Conservation (phyloP, 2,797 vertebrate species). For the Rhinophrynus dorsalis region DNA sequence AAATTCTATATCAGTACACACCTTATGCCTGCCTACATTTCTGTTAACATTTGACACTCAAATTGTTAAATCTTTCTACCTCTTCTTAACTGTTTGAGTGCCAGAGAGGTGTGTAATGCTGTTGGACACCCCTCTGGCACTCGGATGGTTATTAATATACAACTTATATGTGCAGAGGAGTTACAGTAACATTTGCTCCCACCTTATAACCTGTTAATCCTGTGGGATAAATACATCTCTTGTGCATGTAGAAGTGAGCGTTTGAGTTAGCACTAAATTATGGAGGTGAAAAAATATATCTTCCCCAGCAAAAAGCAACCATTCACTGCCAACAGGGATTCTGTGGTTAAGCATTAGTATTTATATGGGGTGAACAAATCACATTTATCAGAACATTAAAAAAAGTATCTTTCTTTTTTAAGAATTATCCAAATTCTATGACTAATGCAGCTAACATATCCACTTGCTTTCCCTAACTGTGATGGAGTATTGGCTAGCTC, state of each 20-base stretch:
- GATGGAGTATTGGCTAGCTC: constrained; percentile 4
- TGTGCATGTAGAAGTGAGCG: background rate
- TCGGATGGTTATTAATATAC: background rate
- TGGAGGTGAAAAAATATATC: too few relatives aligned
- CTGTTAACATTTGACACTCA: too few relatives aligned
- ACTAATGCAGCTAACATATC: constrained; percentile 10
- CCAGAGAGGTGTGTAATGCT: background rate
- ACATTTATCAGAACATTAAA: constrained; percentile 8
- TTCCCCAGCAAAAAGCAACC: background rate
- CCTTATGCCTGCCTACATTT: too few relatives aligned
- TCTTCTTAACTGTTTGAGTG: too few relatives aligned
- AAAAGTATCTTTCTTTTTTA: background rate
- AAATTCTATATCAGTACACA: too few relatives aligned
- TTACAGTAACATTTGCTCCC: background rate
- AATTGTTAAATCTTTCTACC: too few relatives aligned
- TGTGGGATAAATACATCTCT: background rate
- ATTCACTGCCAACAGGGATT: background rate
- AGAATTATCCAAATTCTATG: constrained; percentile 10
- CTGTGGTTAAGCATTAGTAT: background rate
- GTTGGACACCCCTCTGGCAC: too few relatives aligned
- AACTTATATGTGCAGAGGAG: background rate
- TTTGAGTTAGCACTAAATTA: background rate
- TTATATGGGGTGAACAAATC: background rate
- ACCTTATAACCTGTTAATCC: background rate
- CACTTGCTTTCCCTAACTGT: background rate